phyloP scores from a whole-genome alignment of 2,888 invertebrate species.

The Lithodes maja region DNA sequence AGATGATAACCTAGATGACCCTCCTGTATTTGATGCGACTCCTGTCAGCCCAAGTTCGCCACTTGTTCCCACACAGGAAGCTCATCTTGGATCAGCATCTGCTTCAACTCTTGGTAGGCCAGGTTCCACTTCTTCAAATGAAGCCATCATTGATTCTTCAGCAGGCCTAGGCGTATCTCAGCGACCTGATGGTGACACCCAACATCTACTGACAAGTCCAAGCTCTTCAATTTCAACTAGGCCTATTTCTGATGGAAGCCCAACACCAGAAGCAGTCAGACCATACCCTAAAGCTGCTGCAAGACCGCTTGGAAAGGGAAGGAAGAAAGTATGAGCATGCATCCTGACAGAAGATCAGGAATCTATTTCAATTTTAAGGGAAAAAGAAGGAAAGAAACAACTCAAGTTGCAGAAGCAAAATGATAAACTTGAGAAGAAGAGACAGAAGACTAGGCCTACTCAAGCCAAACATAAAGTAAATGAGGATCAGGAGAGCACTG shows the following conservation, averaged over 20 bases:
- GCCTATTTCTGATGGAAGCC: not conserved
- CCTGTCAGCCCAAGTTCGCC: not conserved
- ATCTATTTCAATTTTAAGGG: not conserved
- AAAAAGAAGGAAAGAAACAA: not conserved
- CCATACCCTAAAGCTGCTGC: conserved; percentile 29
- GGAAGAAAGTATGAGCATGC: conserved; percentile 31
- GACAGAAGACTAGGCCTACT: not conserved
- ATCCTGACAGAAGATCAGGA: conserved; percentile 41
- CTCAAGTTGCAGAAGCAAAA: not conserved
- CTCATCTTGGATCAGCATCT: not conserved
- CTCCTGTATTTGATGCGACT: not conserved
- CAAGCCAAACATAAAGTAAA: not conserved
- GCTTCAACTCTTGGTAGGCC: not conserved
- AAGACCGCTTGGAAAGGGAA: conserved; percentile 15
- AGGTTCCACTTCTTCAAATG: not conserved
- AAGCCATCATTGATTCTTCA: not conserved
- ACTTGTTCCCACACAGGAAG: not conserved
- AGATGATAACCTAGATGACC: not conserved
- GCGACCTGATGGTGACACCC: not conserved
- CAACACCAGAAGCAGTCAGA: not conserved
- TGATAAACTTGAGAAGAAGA: not conserved
- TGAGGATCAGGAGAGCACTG: not conserved
- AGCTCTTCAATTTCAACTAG: not conserved
- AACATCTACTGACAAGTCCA: not conserved
- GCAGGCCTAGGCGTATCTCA: not conserved